Conservation (phyloP, 2,113 vertebrate genomes). For the Rhizomys pruinosus region DNA sequence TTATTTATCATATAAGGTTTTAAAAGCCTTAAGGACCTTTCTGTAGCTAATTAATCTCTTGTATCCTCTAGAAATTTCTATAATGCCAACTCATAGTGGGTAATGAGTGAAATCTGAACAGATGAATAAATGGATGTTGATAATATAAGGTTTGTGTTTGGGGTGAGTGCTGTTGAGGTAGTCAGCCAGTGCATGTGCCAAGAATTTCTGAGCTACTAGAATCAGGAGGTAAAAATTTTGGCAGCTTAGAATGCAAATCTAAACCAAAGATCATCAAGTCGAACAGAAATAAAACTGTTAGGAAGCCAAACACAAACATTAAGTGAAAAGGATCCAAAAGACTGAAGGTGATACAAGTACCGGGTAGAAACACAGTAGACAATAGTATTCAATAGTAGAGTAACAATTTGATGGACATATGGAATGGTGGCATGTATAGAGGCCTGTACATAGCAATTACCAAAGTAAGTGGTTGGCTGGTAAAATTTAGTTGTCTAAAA, state of each 20-base stretch:
- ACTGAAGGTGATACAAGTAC: background rate
- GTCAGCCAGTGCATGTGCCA: background rate
- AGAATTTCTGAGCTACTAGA: constrained; percentile 30
- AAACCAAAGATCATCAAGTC: constrained; percentile 38
- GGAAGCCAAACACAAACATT: constrained; percentile 8
- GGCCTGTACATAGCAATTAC: background rate
- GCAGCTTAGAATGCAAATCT: constrained; percentile 27
- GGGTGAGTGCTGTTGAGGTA: background rate
- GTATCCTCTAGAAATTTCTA: constrained; percentile 26
- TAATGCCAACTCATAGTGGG: background rate
- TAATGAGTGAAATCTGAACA: constrained; percentile 16
- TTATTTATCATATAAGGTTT: constrained; percentile 33
- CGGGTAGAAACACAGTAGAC: constrained; percentile 2
- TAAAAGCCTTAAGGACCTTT: constrained; percentile 26
- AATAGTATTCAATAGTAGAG: background rate
- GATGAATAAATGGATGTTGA: constrained; percentile 40
- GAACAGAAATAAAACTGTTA: constrained; percentile 12
- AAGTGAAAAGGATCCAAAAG: constrained; percentile 30
- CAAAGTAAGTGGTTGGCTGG: constrained; percentile 12
- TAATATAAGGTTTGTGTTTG: background rate
- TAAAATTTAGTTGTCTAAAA: constrained; percentile 29
- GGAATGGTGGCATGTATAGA: background rate
- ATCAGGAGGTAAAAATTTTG: constrained; percentile 17
- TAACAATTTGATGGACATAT: background rate
- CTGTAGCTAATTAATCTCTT: constrained; percentile 42